These are phyloP conservation scores for Ciona savignyi DNA, from an alignment of 23 tunicate species.

Conservation along the genomic window DNA sequence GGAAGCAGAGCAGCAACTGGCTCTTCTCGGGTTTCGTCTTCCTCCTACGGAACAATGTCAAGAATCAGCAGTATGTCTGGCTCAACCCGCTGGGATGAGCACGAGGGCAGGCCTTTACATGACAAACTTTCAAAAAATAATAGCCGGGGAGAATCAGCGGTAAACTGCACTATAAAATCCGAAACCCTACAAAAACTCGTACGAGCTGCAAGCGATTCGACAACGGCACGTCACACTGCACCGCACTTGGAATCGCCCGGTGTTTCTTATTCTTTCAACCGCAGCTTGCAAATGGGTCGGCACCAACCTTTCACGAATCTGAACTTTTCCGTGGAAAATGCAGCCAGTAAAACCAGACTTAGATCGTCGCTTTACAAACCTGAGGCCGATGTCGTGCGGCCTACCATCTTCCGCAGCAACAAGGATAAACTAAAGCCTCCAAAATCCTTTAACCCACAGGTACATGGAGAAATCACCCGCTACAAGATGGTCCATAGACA, in stretches of 20 bases:
- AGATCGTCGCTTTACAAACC: constrained; percentile 57
- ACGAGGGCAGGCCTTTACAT: constrained; percentile 32
- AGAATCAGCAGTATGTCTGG: constrained; percentile 5
- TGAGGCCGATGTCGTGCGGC: constrained; percentile 11
- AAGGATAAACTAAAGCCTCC: constrained; percentile 1
- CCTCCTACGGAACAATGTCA: constrained; percentile 3
- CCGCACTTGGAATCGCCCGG: constrained; percentile 20
- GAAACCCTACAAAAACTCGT: constrained; percentile 14
- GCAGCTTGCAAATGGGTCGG: neutral
- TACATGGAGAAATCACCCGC: constrained; percentile 54
- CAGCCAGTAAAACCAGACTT: constrained; percentile 30
- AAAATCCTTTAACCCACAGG: constrained; percentile 37
- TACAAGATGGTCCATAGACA: constrained; percentile 36
- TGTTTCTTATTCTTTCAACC: neutral
- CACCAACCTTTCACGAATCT: constrained; percentile 44
- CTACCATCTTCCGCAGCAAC: constrained; percentile 48
- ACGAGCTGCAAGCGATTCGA: neutral
- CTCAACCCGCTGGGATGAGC: constrained; percentile 39
- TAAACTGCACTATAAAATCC: constrained; percentile 24
- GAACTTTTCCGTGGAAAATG: constrained; percentile 21
- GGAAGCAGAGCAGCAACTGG: neutral
- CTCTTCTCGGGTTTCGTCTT: neutral
- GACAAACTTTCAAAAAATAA: constrained; percentile 12
- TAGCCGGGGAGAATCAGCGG: constrained; percentile 9
- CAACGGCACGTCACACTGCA: constrained; percentile 8